Evolutionary conservation across 35 echinoderm and acorn worm species (phyloP).

Genomic region (Patiria miniata): DNA sequence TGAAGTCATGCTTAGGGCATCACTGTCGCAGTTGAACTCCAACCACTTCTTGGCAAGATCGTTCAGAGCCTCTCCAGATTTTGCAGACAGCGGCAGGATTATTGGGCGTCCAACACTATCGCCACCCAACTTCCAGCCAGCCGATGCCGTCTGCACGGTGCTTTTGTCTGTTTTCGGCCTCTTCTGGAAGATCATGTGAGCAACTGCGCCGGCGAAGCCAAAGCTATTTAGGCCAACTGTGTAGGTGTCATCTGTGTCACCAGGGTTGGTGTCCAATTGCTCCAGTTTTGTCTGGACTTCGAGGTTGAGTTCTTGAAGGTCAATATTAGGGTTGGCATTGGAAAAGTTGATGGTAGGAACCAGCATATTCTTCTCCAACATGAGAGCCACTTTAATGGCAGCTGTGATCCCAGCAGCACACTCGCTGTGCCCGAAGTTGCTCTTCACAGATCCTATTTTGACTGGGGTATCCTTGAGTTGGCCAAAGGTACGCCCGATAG

Average conservation of each 20-base stretch:
- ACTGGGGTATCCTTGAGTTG: slow-evolving; percentile 42
- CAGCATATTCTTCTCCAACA: slow-evolving; percentile 73
- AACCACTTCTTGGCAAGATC: slow-evolving; percentile 74
- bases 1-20: slow-evolving; percentile 69
- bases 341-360: slow-evolving; percentile 89
- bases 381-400: slow-evolving; percentile 89
- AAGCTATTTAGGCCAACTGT: slow-evolving; percentile 90
- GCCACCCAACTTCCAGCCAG: slow-evolving; percentile 80
- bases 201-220: slow-evolving; percentile 92
- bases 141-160: not conserved
- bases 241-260: not conserved
- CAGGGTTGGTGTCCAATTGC: slow-evolving; percentile 30
- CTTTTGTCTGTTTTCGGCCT: slow-evolving; percentile 41
- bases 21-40: slow-evolving; percentile 60
- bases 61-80: slow-evolving; percentile 74
- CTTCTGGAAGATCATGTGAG: slow-evolving; percentile 89
- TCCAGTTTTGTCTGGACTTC: slow-evolving; percentile 63
- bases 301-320: slow-evolving; percentile 64
- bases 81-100: slow-evolving; percentile 85
- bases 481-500: slow-evolving; percentile 71
- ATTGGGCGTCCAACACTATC: slow-evolving; percentile 61
- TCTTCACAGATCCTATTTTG: slow-evolving; percentile 89
- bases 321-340: slow-evolving; percentile 69
- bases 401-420: slow-evolving; percentile 77
- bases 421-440: slow-evolving; percentile 94